These are phyloP conservation scores for Epinephelus fuscoguttatus DNA, from an alignment of 2,113 vertebrate genomes.

Conservation along the genomic window DNA sequence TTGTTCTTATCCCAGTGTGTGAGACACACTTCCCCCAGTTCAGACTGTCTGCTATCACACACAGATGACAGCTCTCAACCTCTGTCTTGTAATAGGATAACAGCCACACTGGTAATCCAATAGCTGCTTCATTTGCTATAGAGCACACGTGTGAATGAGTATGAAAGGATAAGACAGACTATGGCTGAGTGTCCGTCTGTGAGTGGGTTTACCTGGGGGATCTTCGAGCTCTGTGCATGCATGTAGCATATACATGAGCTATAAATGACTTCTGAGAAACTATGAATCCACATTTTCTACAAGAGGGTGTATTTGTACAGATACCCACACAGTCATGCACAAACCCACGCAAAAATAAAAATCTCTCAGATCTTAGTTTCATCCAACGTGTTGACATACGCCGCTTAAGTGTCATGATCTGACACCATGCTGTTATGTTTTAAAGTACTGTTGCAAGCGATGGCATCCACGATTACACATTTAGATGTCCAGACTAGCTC, in stretches of 20 bases:
- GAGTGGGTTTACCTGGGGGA: constrained; percentile 29
- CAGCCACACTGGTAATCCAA: constrained; percentile 62
- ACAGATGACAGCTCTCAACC: constrained; percentile 64
- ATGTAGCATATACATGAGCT: neutral
- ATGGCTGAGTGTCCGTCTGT: constrained; percentile 9
- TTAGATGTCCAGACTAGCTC: constrained; percentile 8
- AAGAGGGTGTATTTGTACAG: no score
- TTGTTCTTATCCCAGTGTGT: constrained; percentile 6
- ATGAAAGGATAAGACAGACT: constrained; percentile 40
- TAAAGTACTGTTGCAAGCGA: neutral
- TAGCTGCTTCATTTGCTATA: constrained; percentile 37
- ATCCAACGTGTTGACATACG: neutral
- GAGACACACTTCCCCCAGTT: constrained; percentile 35
- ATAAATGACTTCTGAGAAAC: neutral
- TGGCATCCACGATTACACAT: neutral
- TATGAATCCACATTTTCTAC: neutral
- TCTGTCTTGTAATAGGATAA: constrained; percentile 72
- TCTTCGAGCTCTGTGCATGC: neutral
- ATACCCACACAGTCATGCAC: neutral
- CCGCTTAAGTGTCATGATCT: neutral
- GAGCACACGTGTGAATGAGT: constrained; percentile 43
- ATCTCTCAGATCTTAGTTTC: neutral
- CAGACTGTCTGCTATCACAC: constrained; percentile 49
- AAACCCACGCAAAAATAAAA: neutral
- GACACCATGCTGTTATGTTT: neutral